Evolutionary conservation across 2,113 vertebrate genomes (phyloP).

Genomic region (Brienomyrus brachyistius): DNA sequence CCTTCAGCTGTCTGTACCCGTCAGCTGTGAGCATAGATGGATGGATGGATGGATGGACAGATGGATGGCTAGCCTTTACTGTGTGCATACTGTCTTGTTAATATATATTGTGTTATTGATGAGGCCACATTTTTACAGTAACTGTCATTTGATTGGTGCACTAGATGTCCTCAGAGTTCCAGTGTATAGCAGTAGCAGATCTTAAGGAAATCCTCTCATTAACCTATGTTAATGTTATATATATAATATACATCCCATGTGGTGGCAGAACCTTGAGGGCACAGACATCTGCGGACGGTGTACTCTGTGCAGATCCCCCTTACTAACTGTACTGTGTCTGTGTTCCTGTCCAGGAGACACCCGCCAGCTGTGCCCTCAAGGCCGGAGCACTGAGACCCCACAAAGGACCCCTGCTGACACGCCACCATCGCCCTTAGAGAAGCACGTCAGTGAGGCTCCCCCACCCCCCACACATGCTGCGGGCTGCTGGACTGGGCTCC

Average conservation of each 20-base stretch:
- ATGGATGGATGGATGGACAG: neutral
- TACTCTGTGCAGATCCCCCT: neutral
- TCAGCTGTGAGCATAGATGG: neutral
- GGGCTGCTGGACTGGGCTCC: neutral
- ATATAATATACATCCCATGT: neutral
- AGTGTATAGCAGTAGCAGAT: neutral
- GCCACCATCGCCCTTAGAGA: neutral
- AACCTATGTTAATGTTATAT: neutral
- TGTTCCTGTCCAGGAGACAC: conserved; percentile 51
- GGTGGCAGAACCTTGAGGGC: neutral
- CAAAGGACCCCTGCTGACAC: conserved; percentile 1
- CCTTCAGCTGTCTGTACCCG: neutral
- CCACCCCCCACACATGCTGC: neutral
- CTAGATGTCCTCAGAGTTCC: neutral
- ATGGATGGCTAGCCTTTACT: neutral
- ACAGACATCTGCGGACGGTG: neutral
- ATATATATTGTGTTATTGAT: neutral
- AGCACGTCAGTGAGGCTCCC: neutral
- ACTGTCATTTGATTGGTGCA: neutral
- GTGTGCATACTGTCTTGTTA: neutral
- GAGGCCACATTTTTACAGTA: neutral
- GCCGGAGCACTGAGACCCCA: conserved; percentile 35
- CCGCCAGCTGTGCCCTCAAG: conserved; percentile 50
- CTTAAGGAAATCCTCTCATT: neutral
- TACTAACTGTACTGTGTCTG: conserved; percentile 2